Percentiles rank a stretch among this genome's conserved stretches.
phyloP scores from a whole-genome alignment of 23 tunicate species.

The Trididemnum clinides region DNA sequence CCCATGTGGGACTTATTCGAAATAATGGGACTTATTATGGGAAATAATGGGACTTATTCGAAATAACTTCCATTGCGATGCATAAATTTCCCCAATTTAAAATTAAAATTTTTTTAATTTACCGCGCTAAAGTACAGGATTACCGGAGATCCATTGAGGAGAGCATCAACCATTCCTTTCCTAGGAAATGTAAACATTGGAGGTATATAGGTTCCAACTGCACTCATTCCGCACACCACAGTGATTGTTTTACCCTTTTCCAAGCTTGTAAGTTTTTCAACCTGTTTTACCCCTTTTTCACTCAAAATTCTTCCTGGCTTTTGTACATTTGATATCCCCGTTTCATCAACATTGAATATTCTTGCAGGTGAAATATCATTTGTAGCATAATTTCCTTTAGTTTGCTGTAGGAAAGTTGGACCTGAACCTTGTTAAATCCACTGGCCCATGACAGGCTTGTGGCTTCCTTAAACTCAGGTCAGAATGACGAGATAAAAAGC shows the following conservation, averaged over 20 bases:
- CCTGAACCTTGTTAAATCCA: neutral
- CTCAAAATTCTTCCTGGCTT: neutral
- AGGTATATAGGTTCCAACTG: neutral
- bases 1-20: too few species aligned
- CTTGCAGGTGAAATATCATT: neutral
- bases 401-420: neutral
- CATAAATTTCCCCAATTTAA: too few species aligned
- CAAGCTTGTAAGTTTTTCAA: neutral
- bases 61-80: too few species aligned
- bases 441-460: slow-evolving; percentile 9
- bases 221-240: neutral
- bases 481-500: neutral
- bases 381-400: neutral
- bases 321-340: slow-evolving; percentile 8
- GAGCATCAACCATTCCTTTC: neutral
- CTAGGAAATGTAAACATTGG: slow-evolving; percentile 16
- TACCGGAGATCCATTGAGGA: slow-evolving; percentile 6
- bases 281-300: slow-evolving; percentile 14
- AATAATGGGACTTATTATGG: too few species aligned
- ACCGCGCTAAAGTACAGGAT: too few species aligned
- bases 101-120: too few species aligned
- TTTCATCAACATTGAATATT: slow-evolving; percentile 20
- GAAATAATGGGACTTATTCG: too few species aligned
- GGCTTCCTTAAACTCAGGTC: neutral
- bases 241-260: slow-evolving; percentile 5